Conservation (phyloP, 1,140 invertebrate species). For the Monomorium pharaonis region DNA sequence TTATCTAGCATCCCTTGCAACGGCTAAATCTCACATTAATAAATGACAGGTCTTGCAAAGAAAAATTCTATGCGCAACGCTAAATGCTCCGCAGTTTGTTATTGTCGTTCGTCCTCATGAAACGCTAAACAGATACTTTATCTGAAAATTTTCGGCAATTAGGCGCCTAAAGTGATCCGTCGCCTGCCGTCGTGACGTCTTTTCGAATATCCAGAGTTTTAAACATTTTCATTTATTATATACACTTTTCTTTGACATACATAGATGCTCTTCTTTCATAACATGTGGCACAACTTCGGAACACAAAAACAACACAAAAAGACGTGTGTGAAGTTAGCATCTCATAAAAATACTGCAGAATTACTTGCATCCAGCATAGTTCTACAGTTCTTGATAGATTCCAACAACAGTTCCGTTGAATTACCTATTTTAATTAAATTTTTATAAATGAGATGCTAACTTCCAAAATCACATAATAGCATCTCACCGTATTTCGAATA, state of each 20-base stretch:
- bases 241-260: no score
- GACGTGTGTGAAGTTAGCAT: no score
- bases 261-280: not conserved
- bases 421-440: no score
- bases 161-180: not conserved
- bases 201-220: not conserved
- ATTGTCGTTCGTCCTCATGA: not conserved
- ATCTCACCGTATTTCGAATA: no score
- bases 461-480: no score
- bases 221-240: not conserved
- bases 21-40: constrained; percentile 38
- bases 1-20: constrained; percentile 51
- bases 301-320: no score
- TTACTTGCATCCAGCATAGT: no score
- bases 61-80: constrained; percentile 24
- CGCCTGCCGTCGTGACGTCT: not conserved
- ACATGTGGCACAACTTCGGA: no score
- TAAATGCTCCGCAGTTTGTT: constrained; percentile 10
- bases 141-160: not conserved
- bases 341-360: no score
- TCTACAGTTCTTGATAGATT: no score
- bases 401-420: no score
- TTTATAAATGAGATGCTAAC: no score
- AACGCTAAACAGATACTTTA: not conserved
- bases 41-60: constrained; percentile 28